Base-by-base conservation (phyloP, 2,797 vertebrate species). In the Bradypodion pumilum region DNA sequence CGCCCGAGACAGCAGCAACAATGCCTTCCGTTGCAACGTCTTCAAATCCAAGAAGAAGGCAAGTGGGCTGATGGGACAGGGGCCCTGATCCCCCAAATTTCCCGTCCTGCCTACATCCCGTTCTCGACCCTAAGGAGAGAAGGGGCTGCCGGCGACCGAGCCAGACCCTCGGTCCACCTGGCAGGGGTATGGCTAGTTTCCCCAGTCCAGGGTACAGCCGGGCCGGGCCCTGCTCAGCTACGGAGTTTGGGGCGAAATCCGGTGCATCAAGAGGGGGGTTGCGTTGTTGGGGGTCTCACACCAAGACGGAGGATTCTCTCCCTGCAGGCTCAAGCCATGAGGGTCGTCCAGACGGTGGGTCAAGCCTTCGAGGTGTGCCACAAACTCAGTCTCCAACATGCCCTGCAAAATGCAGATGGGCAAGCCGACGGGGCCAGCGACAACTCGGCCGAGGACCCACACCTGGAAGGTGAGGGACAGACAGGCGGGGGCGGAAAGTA, bases 21-120 rank as follows among this genome's bases (percentile, higher is more conserved):
- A 97, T 81, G 96, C 96, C 70, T 97, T 97, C 95, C 96, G 97
- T 78, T 97, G 97, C 85, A 98, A 97, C 0, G 97, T 98, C 89
- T 98, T 98, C 95, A 97, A 97, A 89, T 97, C 97, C 2, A 98
- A 98, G 93, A 97, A 98, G 92, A 98, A 98, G 96, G 96, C 97
- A 82, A 62, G 74, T 13, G 5, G 10, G 35, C 2, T 1, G 16
- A 4, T 32, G 44, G 37, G 49, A 7, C 2, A 3, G 2, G 0
- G n/a, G n/a, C n/a, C 7, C 5, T 6, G 29, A 10, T 29, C 10
- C 2, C 46, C 19, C 19, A 5, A 1, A 4, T 25, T 5, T 23
- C 44, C n/a, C 19, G 27, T 5, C 72, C 10, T 5, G 16, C 52
- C 27, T 7, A 1, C 69, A 52, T 29, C 12, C 10, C 25, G 32